A percentile compares a stretch with the other conserved stretches of the same genome.
Conservation (phyloP, 2,888 invertebrate genomes). For the Bombylius major region DNA sequence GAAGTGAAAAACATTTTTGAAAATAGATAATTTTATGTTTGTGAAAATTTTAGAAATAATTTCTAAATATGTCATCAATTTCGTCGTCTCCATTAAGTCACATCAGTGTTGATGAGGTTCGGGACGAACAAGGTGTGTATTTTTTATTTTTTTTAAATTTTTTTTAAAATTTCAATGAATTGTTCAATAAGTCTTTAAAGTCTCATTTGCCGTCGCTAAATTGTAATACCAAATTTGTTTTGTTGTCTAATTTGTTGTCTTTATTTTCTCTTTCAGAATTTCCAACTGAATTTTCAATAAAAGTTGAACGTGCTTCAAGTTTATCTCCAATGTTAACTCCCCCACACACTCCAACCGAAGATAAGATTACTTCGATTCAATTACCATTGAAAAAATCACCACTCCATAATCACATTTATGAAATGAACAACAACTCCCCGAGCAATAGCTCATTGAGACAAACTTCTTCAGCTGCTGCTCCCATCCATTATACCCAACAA, state of each 20-base stretch:
- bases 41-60: neutral
- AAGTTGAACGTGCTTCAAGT: constrained; percentile 46
- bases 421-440: constrained; percentile 19
- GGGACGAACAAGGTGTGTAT: constrained; percentile 33
- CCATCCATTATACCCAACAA: neutral
- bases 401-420: constrained; percentile 19
- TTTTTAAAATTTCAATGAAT: too few species aligned
- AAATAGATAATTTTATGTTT: neutral
- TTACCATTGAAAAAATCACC: constrained; percentile 10
- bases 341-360: constrained; percentile 58
- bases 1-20: too few species aligned
- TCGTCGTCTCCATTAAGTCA: constrained; percentile 37
- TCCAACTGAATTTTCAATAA: constrained; percentile 47
- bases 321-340: constrained; percentile 52
- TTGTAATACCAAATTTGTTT: too few species aligned
- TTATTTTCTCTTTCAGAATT: constrained; percentile 36
- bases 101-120: constrained; percentile 37
- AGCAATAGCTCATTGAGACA: neutral
- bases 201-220: too few species aligned
- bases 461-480: neutral
- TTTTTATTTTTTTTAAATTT: neutral
- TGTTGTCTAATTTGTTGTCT: too few species aligned
- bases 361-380: constrained; percentile 17
- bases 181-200: too few species aligned
- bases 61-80: constrained; percentile 35